Base-by-base conservation (phyloP, 2,888 invertebrate genomes). In the Heliconius ethilla region DNA sequence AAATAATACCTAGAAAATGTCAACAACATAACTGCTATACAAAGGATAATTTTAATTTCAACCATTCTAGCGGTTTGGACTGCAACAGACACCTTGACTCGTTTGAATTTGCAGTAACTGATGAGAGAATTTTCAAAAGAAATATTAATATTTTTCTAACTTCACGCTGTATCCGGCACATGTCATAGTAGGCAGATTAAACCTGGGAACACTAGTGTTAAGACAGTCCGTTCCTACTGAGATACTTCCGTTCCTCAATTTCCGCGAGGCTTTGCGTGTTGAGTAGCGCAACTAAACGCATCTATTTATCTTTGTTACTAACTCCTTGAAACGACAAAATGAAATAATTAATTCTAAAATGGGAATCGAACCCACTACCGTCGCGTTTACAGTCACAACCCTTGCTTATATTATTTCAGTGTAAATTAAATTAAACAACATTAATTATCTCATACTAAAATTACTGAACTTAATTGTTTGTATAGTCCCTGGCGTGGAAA, bases 391-490 rank as follows among this genome's bases (percentile, higher is more conserved):
- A 22, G 22, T 55, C 55, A 55, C 9, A 3, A 27, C n/a, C 9
- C 18, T 45, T 45, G 15, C 18, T 55, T 29, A 22, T 51, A 18
- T 45, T 45, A 45, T 70, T 22, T 55, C 27, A 29, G 2, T 22
- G 3, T 29, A 55, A 55, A 29, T 55, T 29, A 70, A 29, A 18
- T 22, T n/a, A 37, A 18, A 67, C 11, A 40, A 72, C 33, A 29
- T 29, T 11, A 70, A 70, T 70, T 51, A 27, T 51, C 18, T 70
- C 22, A 55, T 70, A 72, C 55, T 59, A 55, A 33, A 59, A 59
- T 72, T 33, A 55, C 55, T 29, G 29, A 59, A 29, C 13, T 33
- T 72, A 72, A 72, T 33, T n/a, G 55, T 27, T 27, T 27, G 27
- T 27, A 27, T 27, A 27, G 27, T 27, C 27, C n/a, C n/a, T n/a